These are phyloP conservation scores for Melanostoma mellinum DNA, from an alignment of 2,888 invertebrate species.

Conservation along the genomic window DNA sequence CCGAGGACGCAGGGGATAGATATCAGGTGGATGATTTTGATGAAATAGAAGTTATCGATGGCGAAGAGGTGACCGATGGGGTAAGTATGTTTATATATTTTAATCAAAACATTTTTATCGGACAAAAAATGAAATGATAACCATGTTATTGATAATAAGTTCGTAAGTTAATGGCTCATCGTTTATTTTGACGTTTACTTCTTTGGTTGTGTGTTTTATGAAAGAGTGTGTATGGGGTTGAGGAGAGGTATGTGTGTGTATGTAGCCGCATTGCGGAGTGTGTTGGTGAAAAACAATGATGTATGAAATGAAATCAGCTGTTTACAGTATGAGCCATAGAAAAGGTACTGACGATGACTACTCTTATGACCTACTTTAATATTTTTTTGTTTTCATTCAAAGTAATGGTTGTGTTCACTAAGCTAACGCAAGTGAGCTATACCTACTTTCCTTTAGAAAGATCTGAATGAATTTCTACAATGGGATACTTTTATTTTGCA, in stretches of 20 bases:
- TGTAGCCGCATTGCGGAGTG: constrained; percentile 12
- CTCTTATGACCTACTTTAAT: too few relatives aligned
- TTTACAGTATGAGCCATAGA: constrained; percentile 27
- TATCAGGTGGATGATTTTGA: constrained; percentile 66
- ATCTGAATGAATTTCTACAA: too few relatives aligned
- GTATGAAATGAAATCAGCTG: constrained; percentile 36
- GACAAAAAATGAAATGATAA: constrained; percentile 9
- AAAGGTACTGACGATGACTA: not conserved
- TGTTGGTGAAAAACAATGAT: constrained; percentile 29
- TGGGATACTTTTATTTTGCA: too few relatives aligned
- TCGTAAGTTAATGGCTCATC: constrained; percentile 23
- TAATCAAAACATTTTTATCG: not conserved
- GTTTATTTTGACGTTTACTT: constrained; percentile 12
- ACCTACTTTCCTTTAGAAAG: too few relatives aligned
- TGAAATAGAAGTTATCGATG: constrained; percentile 79
- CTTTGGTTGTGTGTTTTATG: not conserved
- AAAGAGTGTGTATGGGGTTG: not conserved
- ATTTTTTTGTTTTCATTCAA: too few relatives aligned
- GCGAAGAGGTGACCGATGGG: constrained; percentile 78
- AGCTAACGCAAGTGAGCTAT: too few relatives aligned
- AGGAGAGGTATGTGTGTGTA: not conserved
- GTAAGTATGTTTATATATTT: constrained; percentile 31
- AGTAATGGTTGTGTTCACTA: too few relatives aligned
- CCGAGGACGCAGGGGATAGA: not conserved
- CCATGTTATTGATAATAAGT: constrained; percentile 10